Percentiles rank a stretch among this genome's conserved stretches.
Conservation (phyloP, 2,113 vertebrate species). For the Gallinago jamesoni region DNA sequence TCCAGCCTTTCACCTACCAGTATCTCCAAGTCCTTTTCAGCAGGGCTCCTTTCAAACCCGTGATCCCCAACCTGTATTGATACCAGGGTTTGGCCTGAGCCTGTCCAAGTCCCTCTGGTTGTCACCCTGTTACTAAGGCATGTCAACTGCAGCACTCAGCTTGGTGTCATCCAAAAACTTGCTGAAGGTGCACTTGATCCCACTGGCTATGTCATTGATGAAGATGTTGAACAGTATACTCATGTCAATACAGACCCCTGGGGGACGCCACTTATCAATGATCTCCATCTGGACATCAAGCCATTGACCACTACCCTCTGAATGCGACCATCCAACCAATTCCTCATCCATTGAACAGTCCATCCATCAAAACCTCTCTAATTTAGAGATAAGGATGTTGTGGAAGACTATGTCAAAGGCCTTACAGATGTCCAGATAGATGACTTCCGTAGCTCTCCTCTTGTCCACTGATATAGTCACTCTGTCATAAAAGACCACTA, state of each 20-base stretch:
- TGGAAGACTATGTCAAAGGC: not conserved
- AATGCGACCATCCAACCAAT: not conserved
- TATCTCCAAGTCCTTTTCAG: not conserved
- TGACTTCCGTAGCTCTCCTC: not conserved
- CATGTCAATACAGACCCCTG: not conserved
- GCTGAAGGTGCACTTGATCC: not conserved
- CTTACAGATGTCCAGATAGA: not conserved
- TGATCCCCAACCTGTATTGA: not conserved
- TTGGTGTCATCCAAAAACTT: not conserved
- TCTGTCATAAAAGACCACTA: not conserved
- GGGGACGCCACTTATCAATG: not conserved
- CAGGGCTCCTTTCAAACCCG: not conserved
- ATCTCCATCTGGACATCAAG: not conserved
- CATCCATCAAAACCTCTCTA: not conserved
- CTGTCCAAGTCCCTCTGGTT: no score
- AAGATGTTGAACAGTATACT: not conserved
- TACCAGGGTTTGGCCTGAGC: not conserved
- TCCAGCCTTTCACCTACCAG: not conserved
- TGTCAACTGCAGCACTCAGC: no score
- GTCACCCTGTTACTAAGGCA: no score
- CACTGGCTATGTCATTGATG: not conserved
- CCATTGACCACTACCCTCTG: not conserved
- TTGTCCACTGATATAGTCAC: not conserved
- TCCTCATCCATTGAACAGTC: not conserved
- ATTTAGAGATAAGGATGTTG: not conserved